Percentiles rank a stretch among this genome's conserved stretches.
Evolutionary conservation across 2,888 invertebrate genomes (phyloP).

Genomic region (Chloromyia formosa): DNA sequence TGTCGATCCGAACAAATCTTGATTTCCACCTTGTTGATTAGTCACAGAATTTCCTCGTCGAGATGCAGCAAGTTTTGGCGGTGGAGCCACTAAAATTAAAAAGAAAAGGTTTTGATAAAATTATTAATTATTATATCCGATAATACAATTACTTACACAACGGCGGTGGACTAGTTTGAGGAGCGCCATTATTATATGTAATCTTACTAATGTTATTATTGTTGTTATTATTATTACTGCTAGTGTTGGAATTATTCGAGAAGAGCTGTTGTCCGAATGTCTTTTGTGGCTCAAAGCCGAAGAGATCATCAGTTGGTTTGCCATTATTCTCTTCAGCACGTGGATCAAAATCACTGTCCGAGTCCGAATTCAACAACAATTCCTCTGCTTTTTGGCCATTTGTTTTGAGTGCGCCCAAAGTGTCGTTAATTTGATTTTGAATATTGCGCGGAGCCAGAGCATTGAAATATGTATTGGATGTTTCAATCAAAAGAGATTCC

Average conservation of each 20-base stretch:
- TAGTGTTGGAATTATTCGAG: slow-evolving; percentile 62
- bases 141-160: slow-evolving; percentile 70
- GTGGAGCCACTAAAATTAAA: slow-evolving; percentile 81
- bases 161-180: slow-evolving; percentile 69
- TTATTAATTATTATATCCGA: too few species aligned
- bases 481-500: slow-evolving; percentile 62
- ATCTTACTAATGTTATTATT: slow-evolving; percentile 50
- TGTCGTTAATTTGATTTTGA: slow-evolving; percentile 65
- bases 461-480: slow-evolving; percentile 58
- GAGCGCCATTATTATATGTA: slow-evolving; percentile 48
- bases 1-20: slow-evolving; percentile 82
- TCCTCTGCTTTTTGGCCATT: slow-evolving; percentile 81
- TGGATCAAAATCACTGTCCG: slow-evolving; percentile 89
- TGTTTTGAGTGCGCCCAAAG: slow-evolving; percentile 70
- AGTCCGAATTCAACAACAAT: slow-evolving; percentile 77
- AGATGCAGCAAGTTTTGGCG: slow-evolving; percentile 79
- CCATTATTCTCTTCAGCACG: slow-evolving; percentile 76
- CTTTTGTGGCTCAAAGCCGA: slow-evolving; percentile 63
- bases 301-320: slow-evolving; percentile 60
- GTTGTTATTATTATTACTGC: slow-evolving; percentile 56
- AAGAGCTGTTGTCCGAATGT: slow-evolving; percentile 65
- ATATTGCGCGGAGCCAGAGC: slow-evolving; percentile 62
- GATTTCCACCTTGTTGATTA: slow-evolving; percentile 65
- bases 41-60: slow-evolving; percentile 60
- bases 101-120: slow-evolving; percentile 23